Evolutionary conservation across 2,113 vertebrate species (phyloP).

Genomic region (Oncorhynchus kisutch): DNA sequence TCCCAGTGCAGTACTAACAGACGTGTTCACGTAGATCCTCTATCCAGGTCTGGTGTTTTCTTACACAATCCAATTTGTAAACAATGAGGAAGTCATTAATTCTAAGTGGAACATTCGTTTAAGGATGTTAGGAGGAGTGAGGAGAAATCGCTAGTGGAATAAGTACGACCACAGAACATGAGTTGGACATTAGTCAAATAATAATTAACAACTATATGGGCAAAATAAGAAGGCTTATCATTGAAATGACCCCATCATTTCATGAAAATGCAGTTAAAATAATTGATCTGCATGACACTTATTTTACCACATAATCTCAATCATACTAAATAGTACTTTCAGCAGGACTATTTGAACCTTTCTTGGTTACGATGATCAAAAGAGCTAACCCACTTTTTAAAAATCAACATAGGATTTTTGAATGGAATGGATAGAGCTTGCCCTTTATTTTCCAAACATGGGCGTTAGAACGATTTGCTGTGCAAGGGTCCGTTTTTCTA

Average conservation of each 20-base stretch:
- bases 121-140: constrained; percentile 1
- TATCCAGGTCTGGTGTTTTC: constrained; percentile 42
- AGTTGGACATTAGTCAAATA: neutral
- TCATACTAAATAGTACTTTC: neutral
- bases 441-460: constrained; percentile 34
- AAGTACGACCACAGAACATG: neutral
- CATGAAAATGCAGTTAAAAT: neutral
- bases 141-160: neutral
- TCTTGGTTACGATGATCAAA: neutral
- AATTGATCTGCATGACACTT: neutral
- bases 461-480: constrained; percentile 13
- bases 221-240: neutral
- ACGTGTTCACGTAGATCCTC: constrained; percentile 20
- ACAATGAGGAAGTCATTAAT: constrained; percentile 56
- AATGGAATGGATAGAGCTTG: neutral
- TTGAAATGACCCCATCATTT: neutral
- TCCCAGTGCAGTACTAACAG: constrained; percentile 32
- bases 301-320: too few relatives aligned
- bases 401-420: neutral
- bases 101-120: constrained; percentile 60
- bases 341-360: neutral
- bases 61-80: constrained; percentile 61
- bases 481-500: constrained; percentile 42
- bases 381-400: neutral
- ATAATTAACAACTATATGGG: neutral